phyloP scores from a whole-genome alignment of 2,797 vertebrate species.

The Limnodromus scolopaceus region DNA sequence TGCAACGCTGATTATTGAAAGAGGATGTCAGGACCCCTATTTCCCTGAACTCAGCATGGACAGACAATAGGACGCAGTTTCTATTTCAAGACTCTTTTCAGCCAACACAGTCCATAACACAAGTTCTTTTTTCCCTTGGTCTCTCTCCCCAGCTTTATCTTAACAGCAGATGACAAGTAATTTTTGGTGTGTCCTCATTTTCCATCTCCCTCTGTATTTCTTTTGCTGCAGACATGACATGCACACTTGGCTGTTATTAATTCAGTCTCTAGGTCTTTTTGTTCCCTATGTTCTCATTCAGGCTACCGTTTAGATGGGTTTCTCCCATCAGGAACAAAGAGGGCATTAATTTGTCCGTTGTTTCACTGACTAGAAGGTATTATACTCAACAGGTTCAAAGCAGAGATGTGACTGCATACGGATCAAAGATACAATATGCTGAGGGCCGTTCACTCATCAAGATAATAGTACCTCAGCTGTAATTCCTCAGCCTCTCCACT shows the following conservation, averaged over 20 bases:
- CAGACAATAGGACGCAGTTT: not conserved
- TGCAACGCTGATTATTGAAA: conserved; percentile 4
- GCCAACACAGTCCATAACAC: not conserved
- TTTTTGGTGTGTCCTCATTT: conserved; percentile 46
- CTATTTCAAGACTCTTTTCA: conserved; percentile 50
- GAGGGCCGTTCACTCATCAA: not conserved
- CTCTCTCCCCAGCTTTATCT: conserved; percentile 2
- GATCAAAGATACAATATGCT: not conserved
- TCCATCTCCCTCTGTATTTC: not conserved
- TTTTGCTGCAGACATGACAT: not conserved
- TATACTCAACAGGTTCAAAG: not conserved
- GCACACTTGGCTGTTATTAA: not conserved
- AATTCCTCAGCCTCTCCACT: not conserved
- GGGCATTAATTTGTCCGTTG: conserved; percentile 5
- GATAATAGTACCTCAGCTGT: not conserved
- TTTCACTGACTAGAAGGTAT: not conserved
- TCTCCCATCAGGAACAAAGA: not conserved
- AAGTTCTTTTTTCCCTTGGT: not conserved
- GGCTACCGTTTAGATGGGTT: not conserved
- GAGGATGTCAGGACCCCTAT: not conserved
- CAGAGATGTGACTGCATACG: not conserved
- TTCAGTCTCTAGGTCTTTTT: not conserved
- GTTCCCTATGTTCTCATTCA: conserved; percentile 14
- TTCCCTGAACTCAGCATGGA: conserved; percentile 28
- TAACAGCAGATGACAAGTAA: conserved; percentile 39